Percentiles rank a stretch among this genome's conserved stretches.
phyloP scores from a whole-genome alignment of 2,113 vertebrate species.

The Piprites chloris region DNA sequence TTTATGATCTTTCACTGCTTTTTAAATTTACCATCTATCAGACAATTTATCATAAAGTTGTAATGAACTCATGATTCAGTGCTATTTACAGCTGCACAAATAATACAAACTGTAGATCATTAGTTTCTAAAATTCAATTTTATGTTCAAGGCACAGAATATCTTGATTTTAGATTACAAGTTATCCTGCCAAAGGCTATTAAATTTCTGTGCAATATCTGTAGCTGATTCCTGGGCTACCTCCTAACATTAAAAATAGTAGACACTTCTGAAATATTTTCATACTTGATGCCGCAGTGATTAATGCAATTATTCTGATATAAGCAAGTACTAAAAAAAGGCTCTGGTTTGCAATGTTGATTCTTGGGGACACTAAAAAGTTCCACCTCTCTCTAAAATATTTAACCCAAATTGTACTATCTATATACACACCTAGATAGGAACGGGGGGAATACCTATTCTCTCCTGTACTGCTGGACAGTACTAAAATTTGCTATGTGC shows the following conservation, averaged over 20 bases:
- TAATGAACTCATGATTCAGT: not conserved
- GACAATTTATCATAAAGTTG: not conserved
- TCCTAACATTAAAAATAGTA: not conserved
- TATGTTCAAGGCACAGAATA: not conserved
- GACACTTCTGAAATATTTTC: not conserved
- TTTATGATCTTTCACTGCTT: not conserved
- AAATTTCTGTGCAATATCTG: not conserved
- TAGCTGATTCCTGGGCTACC: not conserved
- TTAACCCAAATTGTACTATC: not conserved
- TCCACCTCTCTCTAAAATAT: not conserved
- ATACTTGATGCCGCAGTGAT: not conserved
- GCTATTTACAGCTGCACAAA: not conserved
- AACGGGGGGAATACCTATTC: not conserved
- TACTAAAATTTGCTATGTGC: not conserved
- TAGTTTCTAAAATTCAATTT: not conserved
- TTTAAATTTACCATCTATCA: not conserved
- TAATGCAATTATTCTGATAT: not conserved
- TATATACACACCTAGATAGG: not conserved
- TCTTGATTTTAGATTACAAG: not conserved
- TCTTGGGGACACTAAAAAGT: not conserved
- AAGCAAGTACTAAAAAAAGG: not conserved
- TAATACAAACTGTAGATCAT: not conserved
- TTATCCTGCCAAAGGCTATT: not conserved
- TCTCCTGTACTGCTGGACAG: not conserved
- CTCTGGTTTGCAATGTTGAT: not conserved